Evolutionary conservation across 2,888 invertebrate genomes (phyloP).

Genomic region (Mechanitis mazaeus): DNA sequence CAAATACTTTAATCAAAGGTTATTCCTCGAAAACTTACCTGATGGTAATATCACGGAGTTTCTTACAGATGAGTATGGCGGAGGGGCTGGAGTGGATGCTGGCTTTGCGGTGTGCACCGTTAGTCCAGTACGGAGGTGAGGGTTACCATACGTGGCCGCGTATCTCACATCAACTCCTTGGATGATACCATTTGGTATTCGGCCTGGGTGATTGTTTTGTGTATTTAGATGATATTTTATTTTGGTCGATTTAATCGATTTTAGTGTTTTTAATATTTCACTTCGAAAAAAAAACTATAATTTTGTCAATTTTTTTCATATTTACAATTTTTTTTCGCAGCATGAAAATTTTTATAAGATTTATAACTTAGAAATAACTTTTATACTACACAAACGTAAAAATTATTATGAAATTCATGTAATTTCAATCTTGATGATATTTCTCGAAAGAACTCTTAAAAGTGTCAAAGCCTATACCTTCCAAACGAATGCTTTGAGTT

Average conservation of each 20-base stretch:
- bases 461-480: background rate
- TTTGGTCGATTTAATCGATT: too few species aligned
- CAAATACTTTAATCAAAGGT: background rate
- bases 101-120: constrained; percentile 83
- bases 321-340: too few species aligned
- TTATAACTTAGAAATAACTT: too few species aligned
- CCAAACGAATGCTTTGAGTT: too few species aligned
- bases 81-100: constrained; percentile 87
- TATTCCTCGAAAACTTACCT: constrained; percentile 41
- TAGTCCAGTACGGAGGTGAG: constrained; percentile 84
- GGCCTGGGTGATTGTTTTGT: constrained; percentile 22
- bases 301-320: too few species aligned
- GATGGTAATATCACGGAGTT: constrained; percentile 66
- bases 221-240: too few species aligned
- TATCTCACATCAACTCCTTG: constrained; percentile 87
- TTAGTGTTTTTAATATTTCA: too few species aligned
- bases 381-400: too few species aligned
- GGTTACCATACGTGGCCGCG: constrained; percentile 93
- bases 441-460: background rate
- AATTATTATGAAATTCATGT: background rate
- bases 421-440: background rate
- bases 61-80: constrained; percentile 80
- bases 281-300: too few species aligned
- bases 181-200: constrained; percentile 62
- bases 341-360: too few species aligned